phyloP scores from a whole-genome alignment of 2,797 vertebrate genomes.

The Dryobates pubescens region DNA sequence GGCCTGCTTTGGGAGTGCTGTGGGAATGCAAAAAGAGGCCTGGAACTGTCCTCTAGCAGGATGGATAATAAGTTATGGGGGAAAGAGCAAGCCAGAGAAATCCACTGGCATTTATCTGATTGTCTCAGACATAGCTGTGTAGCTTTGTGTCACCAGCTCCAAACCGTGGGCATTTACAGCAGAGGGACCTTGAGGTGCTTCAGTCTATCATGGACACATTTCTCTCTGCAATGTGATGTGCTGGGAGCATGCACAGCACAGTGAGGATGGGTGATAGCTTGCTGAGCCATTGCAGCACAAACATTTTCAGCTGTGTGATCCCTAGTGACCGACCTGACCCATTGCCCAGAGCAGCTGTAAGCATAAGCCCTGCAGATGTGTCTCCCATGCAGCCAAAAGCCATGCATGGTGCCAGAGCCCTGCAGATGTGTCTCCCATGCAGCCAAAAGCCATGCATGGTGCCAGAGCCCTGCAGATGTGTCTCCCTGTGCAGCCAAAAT shows the following conservation, averaged over 20 bases:
- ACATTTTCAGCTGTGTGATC: not conserved
- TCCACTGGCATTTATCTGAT: not conserved
- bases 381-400: not conserved
- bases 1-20: conserved; percentile 29
- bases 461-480: too few relatives aligned
- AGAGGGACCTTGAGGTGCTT: not conserved
- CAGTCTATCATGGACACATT: not conserved
- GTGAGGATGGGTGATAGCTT: not conserved
- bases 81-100: not conserved
- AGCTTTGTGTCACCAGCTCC: not conserved
- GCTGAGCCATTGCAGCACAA: not conserved
- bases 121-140: not conserved
- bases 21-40: conserved; percentile 12
- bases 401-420: not conserved
- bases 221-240: not conserved
- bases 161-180: not conserved
- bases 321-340: not conserved
- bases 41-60: conserved; percentile 12
- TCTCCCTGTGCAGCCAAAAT: too few relatives aligned
- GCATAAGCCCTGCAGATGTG: not conserved
- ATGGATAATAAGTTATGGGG: not conserved
- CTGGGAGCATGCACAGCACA: not conserved
- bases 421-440: too few relatives aligned
- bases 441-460: too few relatives aligned
- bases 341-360: not conserved